These are phyloP conservation scores for Limnephilus rhombicus DNA, from an alignment of 2,888 invertebrate genomes.

Conservation along the genomic window DNA sequence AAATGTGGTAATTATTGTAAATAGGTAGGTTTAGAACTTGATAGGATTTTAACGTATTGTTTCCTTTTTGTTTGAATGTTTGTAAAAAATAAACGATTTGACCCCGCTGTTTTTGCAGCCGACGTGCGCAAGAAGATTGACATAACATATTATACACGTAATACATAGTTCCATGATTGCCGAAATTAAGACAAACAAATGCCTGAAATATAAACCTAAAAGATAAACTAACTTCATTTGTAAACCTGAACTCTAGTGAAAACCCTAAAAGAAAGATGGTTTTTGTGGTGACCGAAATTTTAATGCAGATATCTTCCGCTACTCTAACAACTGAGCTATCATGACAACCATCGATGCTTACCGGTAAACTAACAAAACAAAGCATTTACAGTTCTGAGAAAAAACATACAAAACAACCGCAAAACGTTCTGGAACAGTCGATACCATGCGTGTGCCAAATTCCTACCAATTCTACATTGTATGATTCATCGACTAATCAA, in stretches of 20 bases:
- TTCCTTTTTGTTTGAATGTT: no score
- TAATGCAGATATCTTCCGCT: neutral
- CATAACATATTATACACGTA: no score
- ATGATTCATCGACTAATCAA: neutral
- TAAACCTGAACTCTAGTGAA: neutral
- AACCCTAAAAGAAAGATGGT: neutral
- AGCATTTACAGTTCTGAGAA: neutral
- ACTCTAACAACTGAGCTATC: neutral
- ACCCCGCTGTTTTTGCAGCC: no score
- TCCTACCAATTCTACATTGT: neutral
- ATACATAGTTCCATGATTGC: no score
- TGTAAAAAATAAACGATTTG: no score
- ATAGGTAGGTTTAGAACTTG: no score
- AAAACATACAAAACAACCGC: neutral
- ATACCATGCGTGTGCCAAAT: neutral
- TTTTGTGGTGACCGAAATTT: neutral
- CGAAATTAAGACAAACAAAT: no score
- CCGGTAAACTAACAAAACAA: neutral
- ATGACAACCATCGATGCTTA: neutral
- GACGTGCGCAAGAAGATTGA: no score
- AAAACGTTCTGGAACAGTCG: neutral
- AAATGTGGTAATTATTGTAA: no score
- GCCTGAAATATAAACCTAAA: no score
- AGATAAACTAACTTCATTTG: no score
- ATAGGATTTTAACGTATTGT: no score